Conservation (phyloP, 1,140 invertebrate genomes). For the Sycophila sp. region DNA sequence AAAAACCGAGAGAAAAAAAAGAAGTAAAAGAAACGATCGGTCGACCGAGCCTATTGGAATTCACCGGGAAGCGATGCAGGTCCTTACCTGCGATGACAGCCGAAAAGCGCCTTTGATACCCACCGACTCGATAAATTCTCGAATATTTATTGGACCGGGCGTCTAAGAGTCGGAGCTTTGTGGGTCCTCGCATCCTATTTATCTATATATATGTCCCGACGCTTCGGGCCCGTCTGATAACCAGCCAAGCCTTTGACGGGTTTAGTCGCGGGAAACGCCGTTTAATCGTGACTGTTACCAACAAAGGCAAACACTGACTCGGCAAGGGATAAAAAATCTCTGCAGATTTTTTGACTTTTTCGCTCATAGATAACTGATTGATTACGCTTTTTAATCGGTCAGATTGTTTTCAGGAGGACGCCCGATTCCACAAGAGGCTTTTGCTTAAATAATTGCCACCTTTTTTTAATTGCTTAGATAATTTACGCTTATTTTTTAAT, state of each 20-base stretch:
- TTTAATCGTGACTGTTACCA: not conserved
- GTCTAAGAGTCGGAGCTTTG: not conserved
- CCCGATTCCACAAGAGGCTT: too few relatives aligned
- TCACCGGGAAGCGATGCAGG: conserved; percentile 49
- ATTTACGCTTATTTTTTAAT: too few relatives aligned
- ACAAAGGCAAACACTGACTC: too few relatives aligned
- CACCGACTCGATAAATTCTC: conserved; percentile 54
- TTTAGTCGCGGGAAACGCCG: not conserved
- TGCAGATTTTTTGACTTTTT: not conserved
- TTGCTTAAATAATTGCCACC: too few relatives aligned
- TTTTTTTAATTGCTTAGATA: too few relatives aligned
- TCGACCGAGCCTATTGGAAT: conserved; percentile 49
- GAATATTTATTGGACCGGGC: conserved; percentile 55
- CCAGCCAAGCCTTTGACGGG: not conserved
- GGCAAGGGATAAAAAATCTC: too few relatives aligned
- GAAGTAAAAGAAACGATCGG: not conserved
- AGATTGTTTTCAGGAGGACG: too few relatives aligned
- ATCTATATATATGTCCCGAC: not conserved
- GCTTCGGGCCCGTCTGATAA: too few relatives aligned
- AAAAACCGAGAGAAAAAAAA: not conserved
- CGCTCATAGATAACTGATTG: too few relatives aligned
- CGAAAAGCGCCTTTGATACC: conserved; percentile 54
- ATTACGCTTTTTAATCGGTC: too few relatives aligned
- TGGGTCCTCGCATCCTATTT: conserved; percentile 8
- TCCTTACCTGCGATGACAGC: conserved; percentile 50